Conservation (phyloP, 2,113 vertebrate species). For the Antechinus stuartii region DNA sequence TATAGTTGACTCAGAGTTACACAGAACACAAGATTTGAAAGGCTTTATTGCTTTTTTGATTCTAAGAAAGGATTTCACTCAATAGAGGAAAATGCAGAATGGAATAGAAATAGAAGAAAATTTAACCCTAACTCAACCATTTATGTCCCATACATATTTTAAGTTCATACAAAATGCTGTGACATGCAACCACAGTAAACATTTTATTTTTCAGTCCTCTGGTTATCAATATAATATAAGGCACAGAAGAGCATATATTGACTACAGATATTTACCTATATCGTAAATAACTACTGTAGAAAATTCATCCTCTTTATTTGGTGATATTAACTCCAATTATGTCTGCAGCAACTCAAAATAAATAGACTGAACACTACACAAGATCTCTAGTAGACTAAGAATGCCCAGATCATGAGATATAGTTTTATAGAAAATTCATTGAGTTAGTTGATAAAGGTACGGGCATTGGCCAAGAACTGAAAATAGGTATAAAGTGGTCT, state of each 20-base stretch:
- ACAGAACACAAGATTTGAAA: background rate
- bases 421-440: background rate
- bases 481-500: background rate
- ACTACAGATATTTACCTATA: background rate
- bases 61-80: background rate
- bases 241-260: background rate
- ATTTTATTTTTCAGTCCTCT: background rate
- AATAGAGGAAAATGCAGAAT: background rate
- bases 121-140: background rate
- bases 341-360: background rate
- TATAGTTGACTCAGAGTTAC: background rate
- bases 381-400: background rate
- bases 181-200: too few species aligned
- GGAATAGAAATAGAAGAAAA: too few species aligned
- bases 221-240: background rate
- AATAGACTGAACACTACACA: background rate
- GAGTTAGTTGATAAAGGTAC: background rate
- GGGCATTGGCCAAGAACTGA: background rate
- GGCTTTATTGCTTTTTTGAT: background rate
- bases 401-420: background rate
- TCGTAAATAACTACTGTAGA: background rate
- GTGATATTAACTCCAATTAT: background rate
- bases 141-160: background rate
- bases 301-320: background rate
- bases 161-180: background rate